phyloP scores from a whole-genome alignment of 2,113 vertebrate genomes.

The Apteryx owenii region DNA sequence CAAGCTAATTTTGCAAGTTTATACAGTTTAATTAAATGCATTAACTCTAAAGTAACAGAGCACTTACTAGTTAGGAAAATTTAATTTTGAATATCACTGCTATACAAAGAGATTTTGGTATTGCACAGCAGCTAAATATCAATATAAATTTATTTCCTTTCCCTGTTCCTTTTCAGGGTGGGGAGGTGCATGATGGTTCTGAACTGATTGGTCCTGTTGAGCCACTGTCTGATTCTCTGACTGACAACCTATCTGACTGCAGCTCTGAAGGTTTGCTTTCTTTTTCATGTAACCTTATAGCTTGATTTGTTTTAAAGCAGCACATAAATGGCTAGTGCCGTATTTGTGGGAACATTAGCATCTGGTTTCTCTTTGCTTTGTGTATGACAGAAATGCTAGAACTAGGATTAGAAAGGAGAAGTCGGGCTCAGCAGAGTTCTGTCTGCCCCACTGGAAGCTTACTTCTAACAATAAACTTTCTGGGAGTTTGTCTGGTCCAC shows the following conservation, averaged over 20 bases:
- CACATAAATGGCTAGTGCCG: fast-evolving
- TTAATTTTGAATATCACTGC: neutral
- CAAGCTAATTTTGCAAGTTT: neutral
- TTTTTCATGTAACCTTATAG: neutral
- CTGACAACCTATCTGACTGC: slow-evolving; percentile 89
- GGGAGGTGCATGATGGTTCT: slow-evolving; percentile 93
- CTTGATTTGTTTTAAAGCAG: neutral
- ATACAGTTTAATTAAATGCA: neutral
- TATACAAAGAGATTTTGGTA: neutral
- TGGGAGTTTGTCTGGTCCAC: neutral
- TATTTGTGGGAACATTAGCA: neutral
- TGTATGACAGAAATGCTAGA: neutral
- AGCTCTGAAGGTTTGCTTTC: slow-evolving; percentile 89
- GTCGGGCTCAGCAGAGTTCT: neutral
- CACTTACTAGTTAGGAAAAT: neutral
- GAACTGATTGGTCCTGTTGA: slow-evolving; percentile 95
- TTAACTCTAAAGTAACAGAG: neutral
- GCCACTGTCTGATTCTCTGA: slow-evolving; percentile 82
- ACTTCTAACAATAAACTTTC: neutral
- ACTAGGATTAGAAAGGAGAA: neutral
- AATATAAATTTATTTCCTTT: neutral
- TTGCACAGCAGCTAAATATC: neutral
- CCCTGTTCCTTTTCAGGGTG: slow-evolving; percentile 82
- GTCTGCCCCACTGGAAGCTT: neutral
- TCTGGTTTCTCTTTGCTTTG: neutral